A percentile compares a stretch with the other conserved stretches of the same genome.
These are phyloP conservation scores for Tenebrosternarchus preto DNA, from an alignment of 2,113 vertebrate genomes.

Conservation along the genomic window DNA sequence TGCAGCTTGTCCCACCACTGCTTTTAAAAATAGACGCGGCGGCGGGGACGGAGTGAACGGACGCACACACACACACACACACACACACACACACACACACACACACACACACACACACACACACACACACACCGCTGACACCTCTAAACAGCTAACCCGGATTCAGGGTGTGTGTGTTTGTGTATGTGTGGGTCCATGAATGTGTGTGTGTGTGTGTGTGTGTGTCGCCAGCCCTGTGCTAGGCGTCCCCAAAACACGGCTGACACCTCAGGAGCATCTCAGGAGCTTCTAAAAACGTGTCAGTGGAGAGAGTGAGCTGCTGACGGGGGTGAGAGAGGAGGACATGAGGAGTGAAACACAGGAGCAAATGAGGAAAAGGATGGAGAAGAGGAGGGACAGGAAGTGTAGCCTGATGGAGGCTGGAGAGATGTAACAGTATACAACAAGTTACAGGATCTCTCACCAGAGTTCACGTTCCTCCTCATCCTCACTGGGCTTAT, in stretches of 20 bases:
- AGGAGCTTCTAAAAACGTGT: not conserved
- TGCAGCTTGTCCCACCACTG: not conserved
- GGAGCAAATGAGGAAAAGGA: too few species aligned
- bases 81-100: conserved; percentile 21
- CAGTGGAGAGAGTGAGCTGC: not conserved
- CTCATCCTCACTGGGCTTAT: too few species aligned
- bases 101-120: not conserved
- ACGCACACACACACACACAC: conserved; percentile 13
- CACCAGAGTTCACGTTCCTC: too few species aligned
- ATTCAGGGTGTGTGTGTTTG: not conserved
- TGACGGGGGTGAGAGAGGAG: too few species aligned
- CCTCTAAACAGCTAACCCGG: conserved; percentile 14
- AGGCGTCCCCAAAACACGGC: not conserved
- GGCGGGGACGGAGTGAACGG: conserved; percentile 20
- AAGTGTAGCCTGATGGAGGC: too few species aligned
- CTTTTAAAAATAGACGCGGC: conserved; percentile 46
- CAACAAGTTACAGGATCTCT: too few species aligned
- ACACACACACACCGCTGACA: conserved; percentile 38
- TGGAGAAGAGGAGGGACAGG: too few species aligned
- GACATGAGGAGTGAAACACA: too few species aligned
- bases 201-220: not conserved
- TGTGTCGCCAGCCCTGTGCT: not conserved
- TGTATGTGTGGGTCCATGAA: not conserved
- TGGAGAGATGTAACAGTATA: too few species aligned
- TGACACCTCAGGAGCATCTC: too few species aligned